Conservation (phyloP, 2,888 invertebrate genomes). For the Acleris literana region DNA sequence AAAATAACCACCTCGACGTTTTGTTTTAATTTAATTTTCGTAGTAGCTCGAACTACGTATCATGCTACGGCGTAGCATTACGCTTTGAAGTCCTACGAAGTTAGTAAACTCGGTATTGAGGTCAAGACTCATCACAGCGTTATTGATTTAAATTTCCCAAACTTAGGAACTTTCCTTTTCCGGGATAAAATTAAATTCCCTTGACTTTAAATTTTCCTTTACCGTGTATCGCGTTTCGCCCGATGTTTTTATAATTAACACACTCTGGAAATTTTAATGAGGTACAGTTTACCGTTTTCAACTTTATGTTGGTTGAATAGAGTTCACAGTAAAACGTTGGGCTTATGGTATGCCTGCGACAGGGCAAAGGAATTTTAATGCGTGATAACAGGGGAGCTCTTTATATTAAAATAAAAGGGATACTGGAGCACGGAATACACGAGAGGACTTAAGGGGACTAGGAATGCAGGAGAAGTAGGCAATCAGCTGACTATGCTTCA, state of each 20-base stretch:
- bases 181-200: background rate
- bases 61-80: background rate
- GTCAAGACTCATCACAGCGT: background rate
- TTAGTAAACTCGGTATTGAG: background rate
- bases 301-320: too few species aligned
- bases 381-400: conserved; percentile 7
- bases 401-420: background rate
- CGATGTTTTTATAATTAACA: conserved; percentile 23
- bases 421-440: too few species aligned
- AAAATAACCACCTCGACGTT: too few species aligned
- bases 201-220: conserved; percentile 8
- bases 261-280: conserved; percentile 15
- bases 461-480: too few species aligned
- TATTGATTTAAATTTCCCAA: conserved; percentile 8
- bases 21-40: too few species aligned
- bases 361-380: conserved; percentile 14
- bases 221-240: conserved; percentile 11
- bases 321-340: too few species aligned
- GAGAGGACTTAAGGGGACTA: too few species aligned
- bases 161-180: background rate
- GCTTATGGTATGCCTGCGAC: conserved; percentile 1
- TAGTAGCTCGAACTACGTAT: too few species aligned
- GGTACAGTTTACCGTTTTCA: background rate
- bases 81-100: background rate
- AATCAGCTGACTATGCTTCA: too few species aligned